Percentiles rank a stretch among this genome's conserved stretches.
phyloP scores from a whole-genome alignment of 2,113 vertebrate species.

The Nothobranchius kuhntae region DNA sequence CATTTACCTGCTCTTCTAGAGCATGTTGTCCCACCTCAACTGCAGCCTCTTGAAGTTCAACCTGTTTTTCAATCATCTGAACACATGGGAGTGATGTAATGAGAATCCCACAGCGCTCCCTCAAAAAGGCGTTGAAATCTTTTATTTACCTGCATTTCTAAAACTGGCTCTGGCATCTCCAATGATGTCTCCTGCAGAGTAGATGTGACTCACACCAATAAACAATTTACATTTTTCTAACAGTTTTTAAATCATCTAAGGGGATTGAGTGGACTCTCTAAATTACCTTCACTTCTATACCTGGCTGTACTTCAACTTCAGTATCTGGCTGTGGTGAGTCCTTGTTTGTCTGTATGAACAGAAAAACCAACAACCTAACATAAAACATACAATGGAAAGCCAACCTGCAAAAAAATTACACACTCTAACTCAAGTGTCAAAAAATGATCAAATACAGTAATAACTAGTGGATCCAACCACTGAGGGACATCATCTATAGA shows the following conservation, averaged over 20 bases:
- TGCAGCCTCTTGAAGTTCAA: slow-evolving; percentile 37
- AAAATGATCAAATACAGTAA: too few species aligned
- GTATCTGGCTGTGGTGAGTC: slow-evolving; percentile 14
- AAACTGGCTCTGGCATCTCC: slow-evolving; percentile 28
- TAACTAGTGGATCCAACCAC: too few species aligned
- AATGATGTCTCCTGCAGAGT: slow-evolving; percentile 48
- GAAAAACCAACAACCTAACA: neutral
- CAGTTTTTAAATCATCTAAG: neutral
- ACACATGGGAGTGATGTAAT: slow-evolving; percentile 28
- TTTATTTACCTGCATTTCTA: slow-evolving; percentile 62
- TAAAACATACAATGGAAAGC: too few species aligned
- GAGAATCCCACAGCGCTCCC: slow-evolving; percentile 2
- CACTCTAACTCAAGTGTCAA: too few species aligned
- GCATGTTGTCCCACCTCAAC: slow-evolving; percentile 28
- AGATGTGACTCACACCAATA: neutral
- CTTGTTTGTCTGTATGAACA: slow-evolving; percentile 38
- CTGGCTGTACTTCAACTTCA: slow-evolving; percentile 31
- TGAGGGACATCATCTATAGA: too few species aligned
- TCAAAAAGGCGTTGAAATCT: neutral
- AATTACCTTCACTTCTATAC: slow-evolving; percentile 43
- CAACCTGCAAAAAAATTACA: too few species aligned
- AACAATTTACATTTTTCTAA: neutral
- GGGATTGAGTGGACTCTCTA: neutral
- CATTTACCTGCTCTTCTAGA: slow-evolving; percentile 60
- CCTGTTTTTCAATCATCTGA: slow-evolving; percentile 42